Evolutionary conservation across 2,888 invertebrate genomes (phyloP), one percentile per base, ranked within the genome.

Genomic region (Calameuta filiformis): DNA sequence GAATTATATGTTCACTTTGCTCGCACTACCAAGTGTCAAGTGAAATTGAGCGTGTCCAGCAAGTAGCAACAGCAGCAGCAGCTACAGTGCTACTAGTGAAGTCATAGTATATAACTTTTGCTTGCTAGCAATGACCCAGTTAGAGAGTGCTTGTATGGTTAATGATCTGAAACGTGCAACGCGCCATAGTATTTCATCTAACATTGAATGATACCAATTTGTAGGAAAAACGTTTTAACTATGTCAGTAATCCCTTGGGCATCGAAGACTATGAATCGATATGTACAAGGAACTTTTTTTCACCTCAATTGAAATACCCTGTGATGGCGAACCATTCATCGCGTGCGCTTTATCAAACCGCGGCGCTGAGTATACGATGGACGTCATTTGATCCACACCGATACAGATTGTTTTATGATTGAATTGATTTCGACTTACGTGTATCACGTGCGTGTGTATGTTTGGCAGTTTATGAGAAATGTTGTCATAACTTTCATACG

Each of bases 81-180:
- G 40, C 40, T 15, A 40, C 56, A 56, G 56, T 56, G 15, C 56
- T 56, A 56, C 56, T 23, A 56, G 23, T 80, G 79, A 82, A 78
- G 83, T 83, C 81, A 85, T 83, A 84, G 85, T 82, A 84, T 84
- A 83, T 83, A 81, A 86, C 84, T 86, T 85, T 84, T 85, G 87
- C 88, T 86, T 83, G 88, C 86, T 87, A 89, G 89, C 88, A 88
- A 88, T 89, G 89, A 89, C 89, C 89, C 81, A 89, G 87, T 89
- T 89, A 86, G 85, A 81, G 82, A 84, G 76, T 79, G 75, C 79
- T 85, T 84, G 81, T 84, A 85, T 83, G 86, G 87, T 79, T 84
- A 81, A 85, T 82, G 82, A 84, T 84, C 78, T 83, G 83, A 84
- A 83, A 84, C 82, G 80, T 82, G 75, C 76, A 40, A 15, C 73